These are phyloP conservation scores for Tetramorium bicarinatum DNA, from an alignment of 2,888 invertebrate genomes.

Conservation along the genomic window DNA sequence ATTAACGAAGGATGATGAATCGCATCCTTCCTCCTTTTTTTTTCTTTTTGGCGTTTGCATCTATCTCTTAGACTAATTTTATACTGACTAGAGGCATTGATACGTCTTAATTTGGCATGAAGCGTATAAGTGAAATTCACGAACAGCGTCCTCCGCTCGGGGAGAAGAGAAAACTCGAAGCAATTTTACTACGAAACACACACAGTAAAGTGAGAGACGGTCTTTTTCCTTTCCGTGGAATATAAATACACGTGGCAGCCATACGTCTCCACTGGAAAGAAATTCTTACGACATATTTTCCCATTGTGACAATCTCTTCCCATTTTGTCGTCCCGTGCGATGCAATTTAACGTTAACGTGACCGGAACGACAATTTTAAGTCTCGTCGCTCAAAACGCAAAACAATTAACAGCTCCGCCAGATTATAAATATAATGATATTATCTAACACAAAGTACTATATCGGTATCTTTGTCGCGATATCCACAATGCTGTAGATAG, in stretches of 20 bases:
- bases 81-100: slow-evolving; percentile 55
- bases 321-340: neutral
- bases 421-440: slow-evolving; percentile 40
- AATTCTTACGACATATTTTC: slow-evolving; percentile 12
- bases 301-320: neutral
- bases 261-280: neutral
- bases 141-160: neutral
- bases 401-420: slow-evolving; percentile 41
- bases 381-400: slow-evolving; percentile 8
- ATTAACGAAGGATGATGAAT: slow-evolving; percentile 17
- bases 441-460: slow-evolving; percentile 26
- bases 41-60: slow-evolving; percentile 27
- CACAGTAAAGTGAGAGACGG: neutral
- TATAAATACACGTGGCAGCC: slow-evolving; percentile 7
- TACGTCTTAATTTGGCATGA: slow-evolving; percentile 55
- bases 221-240: neutral
- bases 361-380: slow-evolving; percentile 25
- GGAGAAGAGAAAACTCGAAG: slow-evolving; percentile 21
- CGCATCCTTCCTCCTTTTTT: neutral
- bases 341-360: slow-evolving; percentile 13
- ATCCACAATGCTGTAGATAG: slow-evolving; percentile 25
- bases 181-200: slow-evolving; percentile 36
- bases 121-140: slow-evolving; percentile 46
- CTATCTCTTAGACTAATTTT: slow-evolving; percentile 50
- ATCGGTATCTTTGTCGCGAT: slow-evolving; percentile 26